phyloP scores from a whole-genome alignment of 2,797 vertebrate genomes.

The Uromys caudimaculatus region DNA sequence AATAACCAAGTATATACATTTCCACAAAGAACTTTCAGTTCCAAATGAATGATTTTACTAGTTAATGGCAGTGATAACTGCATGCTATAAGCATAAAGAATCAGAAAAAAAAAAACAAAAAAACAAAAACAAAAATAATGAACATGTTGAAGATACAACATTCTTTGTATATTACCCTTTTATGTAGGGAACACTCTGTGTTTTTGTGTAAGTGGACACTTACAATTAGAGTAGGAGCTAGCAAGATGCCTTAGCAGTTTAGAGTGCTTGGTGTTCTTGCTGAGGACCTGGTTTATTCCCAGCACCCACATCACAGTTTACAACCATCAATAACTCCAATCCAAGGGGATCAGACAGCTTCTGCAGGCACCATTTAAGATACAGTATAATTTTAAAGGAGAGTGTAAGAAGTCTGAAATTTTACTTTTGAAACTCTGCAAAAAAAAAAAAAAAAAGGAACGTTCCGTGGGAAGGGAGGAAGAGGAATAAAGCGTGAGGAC shows the following conservation, averaged over 20 bases:
- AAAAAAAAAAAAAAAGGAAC: no score
- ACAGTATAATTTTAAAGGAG: background rate
- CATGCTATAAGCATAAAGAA: background rate
- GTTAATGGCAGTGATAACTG: background rate
- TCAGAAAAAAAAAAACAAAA: no score
- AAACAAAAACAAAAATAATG: background rate
- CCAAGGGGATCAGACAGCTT: background rate
- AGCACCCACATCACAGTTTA: background rate
- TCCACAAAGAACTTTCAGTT: background rate
- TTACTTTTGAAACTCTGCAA: background rate
- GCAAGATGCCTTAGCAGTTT: background rate
- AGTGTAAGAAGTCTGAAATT: background rate
- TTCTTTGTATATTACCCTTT: background rate
- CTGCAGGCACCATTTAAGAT: background rate
- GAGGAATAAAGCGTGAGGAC: background rate
- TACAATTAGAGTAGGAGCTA: background rate
- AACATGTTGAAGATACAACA: background rate
- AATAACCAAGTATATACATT: background rate
- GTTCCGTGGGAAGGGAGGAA: background rate
- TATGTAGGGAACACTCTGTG: no score
- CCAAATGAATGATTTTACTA: constrained; percentile 24
- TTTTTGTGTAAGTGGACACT: background rate
- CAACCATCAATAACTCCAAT: background rate
- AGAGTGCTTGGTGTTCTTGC: background rate
- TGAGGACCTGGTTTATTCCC: background rate